Evolutionary conservation across 2,113 vertebrate species (phyloP).

Genomic region (Athene cunicularia): DNA sequence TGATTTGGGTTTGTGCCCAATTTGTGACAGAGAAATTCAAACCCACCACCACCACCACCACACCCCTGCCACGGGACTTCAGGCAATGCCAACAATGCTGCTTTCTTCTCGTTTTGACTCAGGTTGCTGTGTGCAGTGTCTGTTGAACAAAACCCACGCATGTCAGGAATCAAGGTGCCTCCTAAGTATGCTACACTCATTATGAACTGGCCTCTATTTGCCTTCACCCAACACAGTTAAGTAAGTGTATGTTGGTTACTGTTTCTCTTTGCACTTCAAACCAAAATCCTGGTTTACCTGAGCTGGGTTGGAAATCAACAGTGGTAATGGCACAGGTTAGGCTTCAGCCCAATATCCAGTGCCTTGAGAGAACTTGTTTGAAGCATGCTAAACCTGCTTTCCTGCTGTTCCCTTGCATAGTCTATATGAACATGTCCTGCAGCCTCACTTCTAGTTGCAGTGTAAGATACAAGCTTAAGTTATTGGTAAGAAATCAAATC

Average conservation of each 20-base stretch:
- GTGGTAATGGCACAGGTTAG: rapidly evolving
- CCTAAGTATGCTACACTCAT: neutral
- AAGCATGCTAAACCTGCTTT: neutral
- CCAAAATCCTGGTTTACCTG: neutral
- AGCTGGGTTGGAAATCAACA: neutral
- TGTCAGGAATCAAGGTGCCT: neutral
- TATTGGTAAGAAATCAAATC: neutral
- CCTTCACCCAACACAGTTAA: neutral
- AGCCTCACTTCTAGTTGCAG: neutral
- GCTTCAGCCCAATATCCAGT: neutral
- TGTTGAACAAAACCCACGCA: neutral
- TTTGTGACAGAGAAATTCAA: neutral
- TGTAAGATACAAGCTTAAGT: neutral
- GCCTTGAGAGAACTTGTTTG: neutral
- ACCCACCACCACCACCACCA: neutral
- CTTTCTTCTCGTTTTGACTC: neutral
- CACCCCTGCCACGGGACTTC: neutral
- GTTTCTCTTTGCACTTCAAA: neutral
- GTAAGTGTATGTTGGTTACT: neutral
- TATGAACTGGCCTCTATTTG: neutral
- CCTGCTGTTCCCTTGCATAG: neutral
- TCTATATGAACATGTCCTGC: neutral
- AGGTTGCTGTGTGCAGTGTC: neutral
- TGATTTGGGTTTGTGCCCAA: neutral
- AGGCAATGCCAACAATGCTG: neutral